Percentiles rank a stretch among this genome's conserved stretches.
These are phyloP conservation scores for Galendromus occidentalis DNA, from an alignment of 1,140 invertebrate species.

Conservation along the genomic window DNA sequence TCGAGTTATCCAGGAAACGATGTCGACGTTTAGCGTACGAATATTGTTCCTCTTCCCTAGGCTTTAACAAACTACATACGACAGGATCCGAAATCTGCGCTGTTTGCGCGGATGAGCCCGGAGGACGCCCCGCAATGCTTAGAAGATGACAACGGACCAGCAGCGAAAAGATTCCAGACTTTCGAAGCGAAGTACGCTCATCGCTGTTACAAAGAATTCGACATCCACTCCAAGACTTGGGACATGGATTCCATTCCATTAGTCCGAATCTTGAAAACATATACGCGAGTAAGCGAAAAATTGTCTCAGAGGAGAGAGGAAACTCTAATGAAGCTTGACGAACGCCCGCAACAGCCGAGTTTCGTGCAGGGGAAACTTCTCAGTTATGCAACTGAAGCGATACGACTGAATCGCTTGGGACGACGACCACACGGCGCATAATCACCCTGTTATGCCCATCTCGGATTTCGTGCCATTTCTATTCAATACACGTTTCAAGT, in stretches of 20 bases:
- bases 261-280: conserved; percentile 39
- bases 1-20: too few relatives aligned
- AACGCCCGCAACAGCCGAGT: neutral
- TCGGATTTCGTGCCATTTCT: too few relatives aligned
- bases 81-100: neutral
- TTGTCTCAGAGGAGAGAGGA: neutral
- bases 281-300: conserved; percentile 17
- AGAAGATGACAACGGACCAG: conserved; percentile 31
- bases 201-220: conserved; percentile 50
- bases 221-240: conserved; percentile 45
- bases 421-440: too few relatives aligned
- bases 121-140: conserved; percentile 38
- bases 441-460: too few relatives aligned
- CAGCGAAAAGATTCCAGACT: conserved; percentile 31
- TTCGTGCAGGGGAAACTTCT: too few relatives aligned
- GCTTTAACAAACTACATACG: neutral
- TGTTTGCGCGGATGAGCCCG: neutral
- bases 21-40: too few relatives aligned
- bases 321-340: neutral
- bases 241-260: conserved; percentile 37
- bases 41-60: neutral
- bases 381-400: too few relatives aligned
- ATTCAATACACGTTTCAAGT: too few relatives aligned
- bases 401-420: too few relatives aligned
- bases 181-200: conserved; percentile 52